Percentiles rank a stretch among this genome's conserved stretches.
These are phyloP conservation scores for Lepidonotus clava DNA, from an alignment of 2,888 invertebrate species.

Conservation along the genomic window DNA sequence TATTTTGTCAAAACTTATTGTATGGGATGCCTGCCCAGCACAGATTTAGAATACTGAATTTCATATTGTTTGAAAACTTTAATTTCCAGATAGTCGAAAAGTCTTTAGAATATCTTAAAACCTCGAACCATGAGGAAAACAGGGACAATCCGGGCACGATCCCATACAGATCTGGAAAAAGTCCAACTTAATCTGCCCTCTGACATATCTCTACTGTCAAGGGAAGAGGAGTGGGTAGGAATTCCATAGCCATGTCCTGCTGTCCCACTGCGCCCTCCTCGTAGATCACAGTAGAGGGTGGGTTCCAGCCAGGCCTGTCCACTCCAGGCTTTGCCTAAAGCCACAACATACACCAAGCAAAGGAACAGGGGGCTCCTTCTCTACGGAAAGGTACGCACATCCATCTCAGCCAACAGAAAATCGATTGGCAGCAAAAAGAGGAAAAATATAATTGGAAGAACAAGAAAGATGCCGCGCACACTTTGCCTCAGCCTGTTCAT, in stretches of 20 bases:
- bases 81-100: no score
- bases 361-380: neutral
- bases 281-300: neutral
- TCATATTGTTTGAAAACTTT: no score
- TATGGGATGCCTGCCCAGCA: no score
- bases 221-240: neutral
- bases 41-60: no score
- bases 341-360: neutral
- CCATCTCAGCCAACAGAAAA: neutral
- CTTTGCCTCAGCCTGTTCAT: constrained; percentile 18
- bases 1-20: no score
- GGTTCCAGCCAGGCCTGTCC: neutral
- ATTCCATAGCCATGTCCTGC: constrained; percentile 22
- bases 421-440: neutral
- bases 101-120: no score
- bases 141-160: no score
- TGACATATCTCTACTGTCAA: neutral
- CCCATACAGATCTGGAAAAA: no score
- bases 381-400: neutral
- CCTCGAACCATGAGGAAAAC: no score
- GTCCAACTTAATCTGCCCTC: neutral
- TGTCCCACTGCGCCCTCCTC: neutral
- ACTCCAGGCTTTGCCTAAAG: neutral
- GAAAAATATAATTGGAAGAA: neutral
- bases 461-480: neutral